phyloP scores from a whole-genome alignment of 2,797 vertebrate species.

The Bovichtus diacanthus region DNA sequence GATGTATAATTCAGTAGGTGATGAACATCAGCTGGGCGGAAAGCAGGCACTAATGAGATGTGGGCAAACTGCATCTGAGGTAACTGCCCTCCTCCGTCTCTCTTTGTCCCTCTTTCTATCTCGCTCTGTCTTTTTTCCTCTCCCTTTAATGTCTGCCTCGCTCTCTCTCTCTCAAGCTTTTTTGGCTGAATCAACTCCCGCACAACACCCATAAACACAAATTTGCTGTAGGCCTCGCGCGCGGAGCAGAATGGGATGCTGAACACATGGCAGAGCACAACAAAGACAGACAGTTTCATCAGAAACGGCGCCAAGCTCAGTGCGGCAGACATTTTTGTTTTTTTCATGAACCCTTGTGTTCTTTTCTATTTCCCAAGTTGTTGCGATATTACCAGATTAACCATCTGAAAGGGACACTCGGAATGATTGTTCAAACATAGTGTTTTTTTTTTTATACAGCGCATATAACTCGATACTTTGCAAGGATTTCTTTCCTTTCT shows the following conservation, averaged over 20 bases:
- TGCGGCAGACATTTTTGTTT: conserved; percentile 23
- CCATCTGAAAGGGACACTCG: conserved; percentile 30
- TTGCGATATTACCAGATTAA: conserved; percentile 43
- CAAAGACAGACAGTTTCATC: conserved; percentile 66
- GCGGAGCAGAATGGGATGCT: conserved; percentile 40
- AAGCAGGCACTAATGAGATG: conserved; percentile 78
- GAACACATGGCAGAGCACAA: conserved; percentile 67
- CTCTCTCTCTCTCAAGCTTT: conserved; percentile 2
- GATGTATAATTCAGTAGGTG: conserved; percentile 81
- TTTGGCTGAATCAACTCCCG: conserved; percentile 40
- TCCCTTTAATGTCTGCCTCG: conserved; percentile 44
- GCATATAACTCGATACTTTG: background rate
- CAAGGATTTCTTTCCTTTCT: conserved; percentile 1
- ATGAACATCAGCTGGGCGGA: conserved; percentile 75
- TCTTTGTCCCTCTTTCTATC: conserved; percentile 39
- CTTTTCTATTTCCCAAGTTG: conserved; percentile 33
- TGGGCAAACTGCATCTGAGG: conserved; percentile 70
- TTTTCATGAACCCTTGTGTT: conserved; percentile 35
- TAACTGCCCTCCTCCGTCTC: conserved; percentile 63
- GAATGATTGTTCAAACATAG: conserved; percentile 16
- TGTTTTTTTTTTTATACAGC: conserved; percentile 11
- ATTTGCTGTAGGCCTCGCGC: conserved; percentile 53
- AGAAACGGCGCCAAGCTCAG: conserved; percentile 47
- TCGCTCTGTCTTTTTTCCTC: conserved; percentile 13
- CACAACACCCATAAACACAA: conserved; percentile 56